Conservation (phyloP, 2,797 vertebrate genomes). For the Poeciliopsis infans region DNA sequence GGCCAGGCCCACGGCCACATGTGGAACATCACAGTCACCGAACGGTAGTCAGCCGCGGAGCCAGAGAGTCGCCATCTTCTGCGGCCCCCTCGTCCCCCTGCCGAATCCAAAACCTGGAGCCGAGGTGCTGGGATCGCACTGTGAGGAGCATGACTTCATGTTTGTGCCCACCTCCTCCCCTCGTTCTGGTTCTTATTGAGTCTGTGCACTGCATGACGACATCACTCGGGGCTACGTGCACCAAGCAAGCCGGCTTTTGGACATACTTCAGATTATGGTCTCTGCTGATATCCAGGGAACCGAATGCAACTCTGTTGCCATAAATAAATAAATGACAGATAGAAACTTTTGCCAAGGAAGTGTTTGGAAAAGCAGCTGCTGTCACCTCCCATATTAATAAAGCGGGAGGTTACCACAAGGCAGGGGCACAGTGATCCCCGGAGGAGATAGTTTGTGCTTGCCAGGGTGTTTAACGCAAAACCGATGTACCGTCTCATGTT, state of each 20-base stretch:
- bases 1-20: conserved; percentile 52
- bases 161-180: conserved; percentile 45
- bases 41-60: conserved; percentile 69
- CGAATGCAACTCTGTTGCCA: conserved; percentile 22
- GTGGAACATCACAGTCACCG: conserved; percentile 77
- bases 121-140: conserved; percentile 60
- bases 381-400: conserved; percentile 15
- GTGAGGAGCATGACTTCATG: conserved; percentile 69
- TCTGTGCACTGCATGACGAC: conserved; percentile 37
- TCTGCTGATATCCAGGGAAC: conserved; percentile 29
- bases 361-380: conserved; percentile 16
- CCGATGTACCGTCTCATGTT: conserved; percentile 9
- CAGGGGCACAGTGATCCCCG: conserved; percentile 10
- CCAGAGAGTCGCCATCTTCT: conserved; percentile 68
- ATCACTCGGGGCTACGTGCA: conserved; percentile 26
- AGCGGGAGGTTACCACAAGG: conserved; percentile 25
- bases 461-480: conserved; percentile 20
- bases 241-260: conserved; percentile 22
- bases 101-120: conserved; percentile 54
- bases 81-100: conserved; percentile 61
- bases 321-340: conserved; percentile 48
- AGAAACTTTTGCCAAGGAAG: conserved; percentile 7
- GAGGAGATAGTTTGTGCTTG: neutral
- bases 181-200: conserved; percentile 54
- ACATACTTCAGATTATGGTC: conserved; percentile 22